Evolutionary conservation across 1,140 invertebrate genomes (phyloP), one percentile per base, ranked within the genome.

Genomic region (Drosophila seguyi): DNA sequence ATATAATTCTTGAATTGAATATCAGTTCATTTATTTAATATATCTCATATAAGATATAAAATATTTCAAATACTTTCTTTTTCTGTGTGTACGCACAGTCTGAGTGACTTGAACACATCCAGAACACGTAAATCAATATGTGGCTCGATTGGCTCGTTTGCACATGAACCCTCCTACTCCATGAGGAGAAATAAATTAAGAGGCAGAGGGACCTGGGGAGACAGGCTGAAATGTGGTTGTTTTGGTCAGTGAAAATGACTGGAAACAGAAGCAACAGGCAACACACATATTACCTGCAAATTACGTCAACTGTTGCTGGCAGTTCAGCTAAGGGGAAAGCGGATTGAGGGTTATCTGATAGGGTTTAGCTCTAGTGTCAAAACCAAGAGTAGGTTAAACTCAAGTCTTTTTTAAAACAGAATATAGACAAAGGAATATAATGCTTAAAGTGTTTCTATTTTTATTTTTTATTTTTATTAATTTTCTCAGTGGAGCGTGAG

Each of bases 261-360:
- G 61, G 57, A 48, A 59, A 65, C 67, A 56, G 61, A 34, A 68
- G 69, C 47, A 77, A 71, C 63, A 62, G 62, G 44, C 85, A 84
- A 68, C 81, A 66, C 65, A 78, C 85, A 78, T 62, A 90, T 90
- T 90, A 81, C 78, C 85, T 90, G 78, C 48, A 90, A 90, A 90
- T 90, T 90, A 90, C 78, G 81, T 85, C 81, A 90, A 90, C 85
- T 81, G 76, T 86, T 71, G 66, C 53, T 22, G 66, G 10, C 42
- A 34, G 11, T 8, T 25, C 22, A 27, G 41, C 20, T 6, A 18
- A 22, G 20, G 20, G 11, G 3, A 20, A 10, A 22, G 34, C 27
- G 7, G 7, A 29, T 47, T 27, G 31, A 41, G 56, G 34, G 48
- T 6, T 53, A 16, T 53, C 7, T 22, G 31, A 22, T 18, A 20